Percentiles rank a stretch among this genome's conserved stretches.
phyloP scores from a whole-genome alignment of 2,888 invertebrate genomes.

The Drosophila crucigera region DNA sequence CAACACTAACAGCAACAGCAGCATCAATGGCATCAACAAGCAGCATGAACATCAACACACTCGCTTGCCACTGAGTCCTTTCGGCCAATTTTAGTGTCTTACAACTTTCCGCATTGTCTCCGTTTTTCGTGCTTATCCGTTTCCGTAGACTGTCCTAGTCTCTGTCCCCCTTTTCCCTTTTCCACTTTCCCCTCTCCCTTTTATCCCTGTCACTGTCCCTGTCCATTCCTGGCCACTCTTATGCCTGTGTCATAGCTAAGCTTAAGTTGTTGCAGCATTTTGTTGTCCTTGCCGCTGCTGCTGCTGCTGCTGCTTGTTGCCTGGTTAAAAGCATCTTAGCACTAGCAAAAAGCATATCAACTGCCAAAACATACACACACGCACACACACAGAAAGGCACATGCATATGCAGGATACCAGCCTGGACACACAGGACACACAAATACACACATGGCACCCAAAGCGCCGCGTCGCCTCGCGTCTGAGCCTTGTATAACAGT shows the following conservation, averaged over 20 bases:
- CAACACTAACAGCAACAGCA: slow-evolving; percentile 22
- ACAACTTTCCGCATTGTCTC: slow-evolving; percentile 77
- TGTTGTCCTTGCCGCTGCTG: slow-evolving; percentile 29
- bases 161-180: neutral
- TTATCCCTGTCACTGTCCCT: neutral
- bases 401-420: slow-evolving; percentile 4
- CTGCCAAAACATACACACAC: slow-evolving; percentile 32
- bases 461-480: neutral
- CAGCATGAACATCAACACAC: slow-evolving; percentile 55
- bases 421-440: slow-evolving; percentile 19
- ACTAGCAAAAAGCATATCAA: slow-evolving; percentile 52
- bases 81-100: slow-evolving; percentile 78
- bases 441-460: slow-evolving; percentile 14
- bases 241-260: slow-evolving; percentile 66
- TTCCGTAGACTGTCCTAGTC: slow-evolving; percentile 12
- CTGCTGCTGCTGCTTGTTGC: slow-evolving; percentile 14
- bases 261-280: slow-evolving; percentile 73
- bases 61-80: slow-evolving; percentile 59
- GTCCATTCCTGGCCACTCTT: slow-evolving; percentile 35
- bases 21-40: slow-evolving; percentile 36
- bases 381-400: slow-evolving; percentile 8
- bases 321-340: slow-evolving; percentile 70
- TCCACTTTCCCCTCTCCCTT: neutral
- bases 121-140: slow-evolving; percentile 62
- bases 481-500: neutral